Percentiles rank a stretch among this genome's conserved stretches.
These are phyloP conservation scores for Epinotia nisella DNA, from an alignment of 2,888 invertebrate genomes.

Conservation along the genomic window DNA sequence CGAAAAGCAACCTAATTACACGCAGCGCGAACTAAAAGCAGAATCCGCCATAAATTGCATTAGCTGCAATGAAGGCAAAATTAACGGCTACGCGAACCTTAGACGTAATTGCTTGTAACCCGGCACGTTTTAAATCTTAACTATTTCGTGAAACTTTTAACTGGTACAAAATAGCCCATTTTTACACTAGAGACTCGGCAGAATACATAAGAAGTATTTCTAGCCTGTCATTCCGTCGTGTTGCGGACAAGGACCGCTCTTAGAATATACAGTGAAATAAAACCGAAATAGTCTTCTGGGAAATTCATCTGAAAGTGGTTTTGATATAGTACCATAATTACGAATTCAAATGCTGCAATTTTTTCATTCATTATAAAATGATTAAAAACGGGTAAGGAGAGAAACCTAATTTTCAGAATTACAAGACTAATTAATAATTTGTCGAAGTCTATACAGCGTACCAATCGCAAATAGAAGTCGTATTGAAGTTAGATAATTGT, in stretches of 20 bases:
- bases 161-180: conserved; percentile 3
- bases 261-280: conserved; percentile 19
- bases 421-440: conserved; percentile 31
- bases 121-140: conserved; percentile 20
- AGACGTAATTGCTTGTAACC: conserved; percentile 17
- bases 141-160: conserved; percentile 8
- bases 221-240: conserved; percentile 13
- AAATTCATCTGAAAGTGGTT: conserved; percentile 31
- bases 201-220: conserved; percentile 16
- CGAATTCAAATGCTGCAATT: conserved; percentile 30
- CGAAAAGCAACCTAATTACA: conserved; percentile 9
- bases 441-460: conserved; percentile 17
- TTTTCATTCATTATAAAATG: conserved; percentile 24
- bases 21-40: conserved; percentile 25
- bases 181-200: conserved; percentile 7
- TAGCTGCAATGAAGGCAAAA: conserved; percentile 29
- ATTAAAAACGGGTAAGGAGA: conserved; percentile 14
- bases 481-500: conserved; percentile 40
- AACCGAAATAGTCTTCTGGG: conserved; percentile 32
- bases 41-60: conserved; percentile 25
- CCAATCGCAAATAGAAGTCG: conserved; percentile 19
- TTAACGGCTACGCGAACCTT: conserved; percentile 21
- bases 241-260: conserved; percentile 14
- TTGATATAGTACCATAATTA: conserved; percentile 32
- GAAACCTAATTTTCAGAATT: conserved; percentile 19